Conservation (phyloP, 2,797 vertebrate genomes). For the Diglossa cyanea region DNA sequence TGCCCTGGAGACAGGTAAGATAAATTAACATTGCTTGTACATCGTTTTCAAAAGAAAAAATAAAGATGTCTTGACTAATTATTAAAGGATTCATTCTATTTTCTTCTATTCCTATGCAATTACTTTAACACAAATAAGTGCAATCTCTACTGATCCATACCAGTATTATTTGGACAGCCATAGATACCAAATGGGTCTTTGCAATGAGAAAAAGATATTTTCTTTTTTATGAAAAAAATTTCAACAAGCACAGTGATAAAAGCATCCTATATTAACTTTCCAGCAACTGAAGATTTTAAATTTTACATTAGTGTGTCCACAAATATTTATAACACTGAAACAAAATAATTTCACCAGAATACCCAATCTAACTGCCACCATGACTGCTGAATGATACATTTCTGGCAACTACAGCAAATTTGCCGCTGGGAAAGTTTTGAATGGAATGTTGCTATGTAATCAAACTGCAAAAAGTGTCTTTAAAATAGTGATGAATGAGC, state of each 20-base stretch:
- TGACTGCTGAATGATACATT: conserved; percentile 31
- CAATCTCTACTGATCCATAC: background rate
- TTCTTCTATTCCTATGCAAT: background rate
- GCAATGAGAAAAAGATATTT: background rate
- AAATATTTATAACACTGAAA: background rate
- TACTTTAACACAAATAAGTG: background rate
- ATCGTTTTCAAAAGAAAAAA: background rate
- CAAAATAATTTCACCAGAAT: background rate
- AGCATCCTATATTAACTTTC: background rate
- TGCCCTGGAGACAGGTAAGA: background rate
- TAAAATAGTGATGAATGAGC: conserved; percentile 47
- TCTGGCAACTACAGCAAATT: conserved; percentile 22
- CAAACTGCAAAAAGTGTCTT: conserved; percentile 36
- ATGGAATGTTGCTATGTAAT: conserved; percentile 47
- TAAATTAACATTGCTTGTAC: background rate
- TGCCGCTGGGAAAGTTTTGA: background rate
- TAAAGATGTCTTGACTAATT: background rate
- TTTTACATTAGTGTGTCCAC: background rate
- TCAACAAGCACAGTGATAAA: background rate
- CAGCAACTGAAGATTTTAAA: conserved; percentile 36
- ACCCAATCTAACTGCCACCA: background rate
- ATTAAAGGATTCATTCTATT: background rate
- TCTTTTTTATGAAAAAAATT: conserved; percentile 32
- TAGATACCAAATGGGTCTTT: background rate
- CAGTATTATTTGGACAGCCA: background rate